phyloP scores from a whole-genome alignment of 1,140 invertebrate species.

The Himalopsyche phryganea region DNA sequence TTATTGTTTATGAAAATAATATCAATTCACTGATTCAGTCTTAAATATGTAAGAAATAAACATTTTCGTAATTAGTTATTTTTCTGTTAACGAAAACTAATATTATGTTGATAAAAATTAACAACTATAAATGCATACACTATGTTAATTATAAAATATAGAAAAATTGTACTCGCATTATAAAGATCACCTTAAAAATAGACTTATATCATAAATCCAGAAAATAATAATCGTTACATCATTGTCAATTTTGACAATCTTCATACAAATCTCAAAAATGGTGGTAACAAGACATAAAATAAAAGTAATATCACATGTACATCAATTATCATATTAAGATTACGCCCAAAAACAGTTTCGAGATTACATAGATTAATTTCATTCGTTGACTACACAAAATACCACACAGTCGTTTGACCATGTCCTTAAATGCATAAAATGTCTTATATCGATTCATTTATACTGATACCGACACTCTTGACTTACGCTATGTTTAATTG shows the following conservation, averaged over 20 bases:
- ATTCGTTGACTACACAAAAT: not conserved
- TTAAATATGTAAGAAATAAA: too few relatives aligned
- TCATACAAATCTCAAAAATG: too few relatives aligned
- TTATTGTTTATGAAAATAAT: too few relatives aligned
- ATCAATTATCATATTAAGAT: not conserved
- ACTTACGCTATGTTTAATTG: too few relatives aligned
- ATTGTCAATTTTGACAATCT: slow-evolving; percentile 33
- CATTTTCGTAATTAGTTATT: too few relatives aligned
- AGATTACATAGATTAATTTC: too few relatives aligned
- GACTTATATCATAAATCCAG: not conserved
- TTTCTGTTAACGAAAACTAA: not conserved
- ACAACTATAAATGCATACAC: not conserved
- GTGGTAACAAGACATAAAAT: not conserved
- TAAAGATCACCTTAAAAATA: not conserved
- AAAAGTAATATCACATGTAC: not conserved
- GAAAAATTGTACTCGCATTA: not conserved
- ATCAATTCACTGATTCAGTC: too few relatives aligned
- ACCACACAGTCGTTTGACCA: too few relatives aligned
- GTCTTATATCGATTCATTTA: too few relatives aligned
- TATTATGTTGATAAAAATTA: not conserved
- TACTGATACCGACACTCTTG: too few relatives aligned
- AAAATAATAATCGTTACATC: not conserved
- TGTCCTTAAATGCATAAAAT: too few relatives aligned
- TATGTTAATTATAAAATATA: not conserved
- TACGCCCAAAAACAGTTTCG: too few relatives aligned